phyloP scores from a whole-genome alignment of 2,888 invertebrate species.

The Camponotus fellah region DNA sequence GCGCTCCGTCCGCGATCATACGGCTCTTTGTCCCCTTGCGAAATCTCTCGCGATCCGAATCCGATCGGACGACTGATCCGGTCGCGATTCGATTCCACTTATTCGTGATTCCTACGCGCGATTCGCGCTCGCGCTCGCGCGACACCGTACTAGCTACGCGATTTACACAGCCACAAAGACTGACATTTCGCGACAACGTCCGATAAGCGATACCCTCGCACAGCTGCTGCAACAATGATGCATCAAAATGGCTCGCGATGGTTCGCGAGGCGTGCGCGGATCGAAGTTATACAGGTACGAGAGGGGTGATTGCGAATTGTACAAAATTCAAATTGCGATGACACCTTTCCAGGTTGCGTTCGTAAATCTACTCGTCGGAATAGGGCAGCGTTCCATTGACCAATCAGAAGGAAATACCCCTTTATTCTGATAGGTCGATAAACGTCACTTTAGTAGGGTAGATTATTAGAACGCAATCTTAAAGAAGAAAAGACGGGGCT shows the following conservation, averaged over 20 bases:
- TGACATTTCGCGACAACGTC: conserved; percentile 80
- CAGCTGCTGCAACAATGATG: conserved; percentile 83
- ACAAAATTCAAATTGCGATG: neutral
- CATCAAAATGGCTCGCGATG: conserved; percentile 82
- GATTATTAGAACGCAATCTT: neutral
- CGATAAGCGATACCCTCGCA: conserved; percentile 80
- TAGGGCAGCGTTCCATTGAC: neutral
- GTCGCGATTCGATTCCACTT: neutral
- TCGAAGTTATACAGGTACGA: conserved; percentile 62
- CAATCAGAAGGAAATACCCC: no score
- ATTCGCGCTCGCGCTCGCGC: neutral
- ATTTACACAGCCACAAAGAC: conserved; percentile 73
- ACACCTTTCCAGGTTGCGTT: no score
- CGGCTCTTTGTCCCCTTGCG: conserved; percentile 80
- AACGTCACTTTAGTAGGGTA: neutral
- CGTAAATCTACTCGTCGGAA: no score
- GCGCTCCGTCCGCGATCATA: conserved; percentile 67
- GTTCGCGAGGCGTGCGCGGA: neutral
- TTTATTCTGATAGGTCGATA: neutral
- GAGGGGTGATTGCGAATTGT: neutral
- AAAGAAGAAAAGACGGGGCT: neutral
- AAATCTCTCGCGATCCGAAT: conserved; percentile 54
- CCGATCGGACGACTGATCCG: conserved; percentile 35
- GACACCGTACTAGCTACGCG: conserved; percentile 61
- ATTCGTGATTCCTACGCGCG: neutral